These are phyloP conservation scores for Tortrix viridana DNA, from an alignment of 2,888 invertebrate species.

Conservation along the genomic window DNA sequence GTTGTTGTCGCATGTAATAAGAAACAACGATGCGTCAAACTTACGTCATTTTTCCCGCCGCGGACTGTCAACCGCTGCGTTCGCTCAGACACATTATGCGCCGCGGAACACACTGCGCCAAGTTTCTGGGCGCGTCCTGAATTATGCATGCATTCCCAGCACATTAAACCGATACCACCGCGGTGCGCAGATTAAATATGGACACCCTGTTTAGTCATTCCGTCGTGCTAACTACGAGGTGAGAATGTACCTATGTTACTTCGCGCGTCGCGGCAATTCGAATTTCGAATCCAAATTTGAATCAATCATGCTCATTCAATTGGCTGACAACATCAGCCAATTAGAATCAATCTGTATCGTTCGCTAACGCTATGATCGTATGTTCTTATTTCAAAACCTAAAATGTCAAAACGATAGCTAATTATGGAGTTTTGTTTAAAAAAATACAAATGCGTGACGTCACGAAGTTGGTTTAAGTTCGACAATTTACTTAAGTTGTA, in stretches of 20 bases:
- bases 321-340: slow-evolving; percentile 16
- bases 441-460: too few species aligned
- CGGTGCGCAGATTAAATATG: slow-evolving; percentile 66
- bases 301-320: slow-evolving; percentile 27
- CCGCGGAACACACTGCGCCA: slow-evolving; percentile 51
- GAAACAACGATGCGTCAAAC: slow-evolving; percentile 14
- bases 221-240: slow-evolving; percentile 59
- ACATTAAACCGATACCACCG: slow-evolving; percentile 66
- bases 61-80: slow-evolving; percentile 44
- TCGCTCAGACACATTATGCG: slow-evolving; percentile 54
- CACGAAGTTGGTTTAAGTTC: too few species aligned
- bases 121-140: slow-evolving; percentile 52
- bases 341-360: slow-evolving; percentile 2
- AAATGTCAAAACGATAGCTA: too few species aligned
- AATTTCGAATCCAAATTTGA: slow-evolving; percentile 31
- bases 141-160: slow-evolving; percentile 66
- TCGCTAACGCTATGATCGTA: neutral
- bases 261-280: slow-evolving; percentile 27
- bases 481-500: too few species aligned
- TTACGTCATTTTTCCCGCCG: slow-evolving; percentile 13
- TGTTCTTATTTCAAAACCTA: neutral
- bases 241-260: slow-evolving; percentile 45
- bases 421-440: too few species aligned
- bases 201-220: slow-evolving; percentile 69
- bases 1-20: neutral